These are phyloP conservation scores for Homarus americanus DNA, from an alignment of 1,140 invertebrate species.

Conservation along the genomic window DNA sequence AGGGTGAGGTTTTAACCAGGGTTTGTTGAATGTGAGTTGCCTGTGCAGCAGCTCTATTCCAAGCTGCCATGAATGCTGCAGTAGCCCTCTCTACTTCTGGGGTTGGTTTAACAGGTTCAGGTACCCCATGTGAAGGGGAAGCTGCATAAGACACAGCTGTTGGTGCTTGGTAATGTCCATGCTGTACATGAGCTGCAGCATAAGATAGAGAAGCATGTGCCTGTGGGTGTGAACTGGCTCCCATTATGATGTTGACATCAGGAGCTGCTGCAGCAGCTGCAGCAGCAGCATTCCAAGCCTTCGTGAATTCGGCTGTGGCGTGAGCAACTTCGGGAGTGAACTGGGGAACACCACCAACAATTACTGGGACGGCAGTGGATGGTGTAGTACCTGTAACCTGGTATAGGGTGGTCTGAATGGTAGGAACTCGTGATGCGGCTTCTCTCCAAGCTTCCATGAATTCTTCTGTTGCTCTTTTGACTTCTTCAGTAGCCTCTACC, in stretches of 20 bases:
- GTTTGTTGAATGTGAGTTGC: slow-evolving; percentile 9
- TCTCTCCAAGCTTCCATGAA: slow-evolving; percentile 48
- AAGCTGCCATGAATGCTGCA: slow-evolving; percentile 60
- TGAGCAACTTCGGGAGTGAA: slow-evolving; percentile 3
- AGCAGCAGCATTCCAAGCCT: slow-evolving; percentile 39
- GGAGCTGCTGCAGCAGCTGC: slow-evolving; percentile 40
- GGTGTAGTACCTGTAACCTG: slow-evolving; percentile 8
- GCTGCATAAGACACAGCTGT: slow-evolving; percentile 5
- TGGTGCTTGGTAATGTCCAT: background rate
- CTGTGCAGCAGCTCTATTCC: slow-evolving; percentile 44
- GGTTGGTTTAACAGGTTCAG: slow-evolving; percentile 31
- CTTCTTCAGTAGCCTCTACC: slow-evolving; percentile 29
- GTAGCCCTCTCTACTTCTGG: slow-evolving; percentile 55
- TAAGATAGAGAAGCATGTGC: no score
- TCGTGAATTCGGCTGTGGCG: slow-evolving; percentile 43
- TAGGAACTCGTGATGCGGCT: slow-evolving; percentile 36
- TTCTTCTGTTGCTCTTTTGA: slow-evolving; percentile 31
- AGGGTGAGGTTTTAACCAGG: background rate
- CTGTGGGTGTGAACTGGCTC: background rate
- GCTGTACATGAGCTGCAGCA: background rate
- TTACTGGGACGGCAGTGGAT: background rate
- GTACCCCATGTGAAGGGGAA: slow-evolving; percentile 11
- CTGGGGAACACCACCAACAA: slow-evolving; percentile 43
- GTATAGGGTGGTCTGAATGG: slow-evolving; percentile 39
- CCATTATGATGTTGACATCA: slow-evolving; percentile 55